These are phyloP conservation scores for Ectropis crepuscularia DNA, from an alignment of 2,888 invertebrate species.

Conservation along the genomic window DNA sequence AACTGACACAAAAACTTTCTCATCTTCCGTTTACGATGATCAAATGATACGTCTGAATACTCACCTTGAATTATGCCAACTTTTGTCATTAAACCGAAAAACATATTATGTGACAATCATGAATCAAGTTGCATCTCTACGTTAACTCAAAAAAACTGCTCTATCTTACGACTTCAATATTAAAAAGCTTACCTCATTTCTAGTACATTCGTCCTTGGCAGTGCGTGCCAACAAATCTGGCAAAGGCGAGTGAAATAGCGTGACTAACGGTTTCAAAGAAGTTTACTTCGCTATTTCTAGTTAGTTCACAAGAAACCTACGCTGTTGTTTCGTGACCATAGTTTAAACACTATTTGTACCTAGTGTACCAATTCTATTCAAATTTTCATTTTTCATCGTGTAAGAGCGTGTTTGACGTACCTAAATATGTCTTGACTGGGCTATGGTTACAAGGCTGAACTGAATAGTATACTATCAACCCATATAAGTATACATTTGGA, in stretches of 20 bases:
- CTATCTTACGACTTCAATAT: neutral
- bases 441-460: too few relatives aligned
- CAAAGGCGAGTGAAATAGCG: slow-evolving; percentile 2
- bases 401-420: too few relatives aligned
- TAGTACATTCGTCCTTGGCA: slow-evolving; percentile 18
- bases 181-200: neutral
- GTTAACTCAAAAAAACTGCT: neutral
- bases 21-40: too few relatives aligned
- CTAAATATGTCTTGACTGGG: too few relatives aligned
- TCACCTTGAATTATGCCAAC: too few relatives aligned
- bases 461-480: too few relatives aligned
- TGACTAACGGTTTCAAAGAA: slow-evolving; percentile 14
- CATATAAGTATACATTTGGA: too few relatives aligned
- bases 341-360: neutral
- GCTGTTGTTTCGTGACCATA: neutral
- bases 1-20: too few relatives aligned
- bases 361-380: neutral
- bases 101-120: too few relatives aligned
- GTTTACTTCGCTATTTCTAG: slow-evolving; percentile 1
- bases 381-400: too few relatives aligned
- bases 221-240: slow-evolving; percentile 26
- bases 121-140: neutral
- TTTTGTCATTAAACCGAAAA: too few relatives aligned
- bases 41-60: too few relatives aligned
- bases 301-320: neutral